Percentiles rank a stretch among this genome's conserved stretches.
phyloP scores from a whole-genome alignment of 2,888 invertebrate genomes.

The Geotrupes spiniger region DNA sequence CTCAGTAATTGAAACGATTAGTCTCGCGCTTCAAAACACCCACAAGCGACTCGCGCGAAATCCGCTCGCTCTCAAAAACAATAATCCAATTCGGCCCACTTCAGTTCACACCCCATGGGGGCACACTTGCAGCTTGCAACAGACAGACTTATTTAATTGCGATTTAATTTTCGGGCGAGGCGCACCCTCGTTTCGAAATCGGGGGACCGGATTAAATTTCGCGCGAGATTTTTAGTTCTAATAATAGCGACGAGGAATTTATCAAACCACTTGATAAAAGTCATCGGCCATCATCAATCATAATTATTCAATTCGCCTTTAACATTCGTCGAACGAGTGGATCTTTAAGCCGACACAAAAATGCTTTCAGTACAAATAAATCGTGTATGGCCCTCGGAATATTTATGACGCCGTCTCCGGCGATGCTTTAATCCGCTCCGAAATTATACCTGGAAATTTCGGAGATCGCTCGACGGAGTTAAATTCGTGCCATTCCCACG shows the following conservation, averaged over 20 bases:
- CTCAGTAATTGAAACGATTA: constrained; percentile 37
- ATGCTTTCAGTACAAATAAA: constrained; percentile 11
- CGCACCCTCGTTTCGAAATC: background rate
- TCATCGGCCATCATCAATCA: constrained; percentile 22
- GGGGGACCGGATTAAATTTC: background rate
- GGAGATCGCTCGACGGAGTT: no score
- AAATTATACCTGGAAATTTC: no score
- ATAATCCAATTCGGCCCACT: constrained; percentile 34
- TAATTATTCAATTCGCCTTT: constrained; percentile 22
- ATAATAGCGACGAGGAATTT: no score
- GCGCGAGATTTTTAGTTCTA: no score
- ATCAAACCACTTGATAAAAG: no score
- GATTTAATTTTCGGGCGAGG: constrained; percentile 20
- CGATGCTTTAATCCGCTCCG: no score
- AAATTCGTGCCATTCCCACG: no score
- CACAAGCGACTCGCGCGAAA: constrained; percentile 26
- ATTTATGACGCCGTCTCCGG: background rate
- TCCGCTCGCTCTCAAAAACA: constrained; percentile 32
- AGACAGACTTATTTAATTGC: constrained; percentile 23
- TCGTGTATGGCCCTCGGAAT: background rate
- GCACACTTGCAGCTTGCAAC: constrained; percentile 18
- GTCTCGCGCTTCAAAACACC: constrained; percentile 31
- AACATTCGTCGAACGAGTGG: constrained; percentile 17
- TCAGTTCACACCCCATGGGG: constrained; percentile 29
- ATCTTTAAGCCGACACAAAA: constrained; percentile 14